These are phyloP conservation scores for Batillaria attramentaria DNA, from an alignment of 1,140 invertebrate genomes.

Conservation along the genomic window DNA sequence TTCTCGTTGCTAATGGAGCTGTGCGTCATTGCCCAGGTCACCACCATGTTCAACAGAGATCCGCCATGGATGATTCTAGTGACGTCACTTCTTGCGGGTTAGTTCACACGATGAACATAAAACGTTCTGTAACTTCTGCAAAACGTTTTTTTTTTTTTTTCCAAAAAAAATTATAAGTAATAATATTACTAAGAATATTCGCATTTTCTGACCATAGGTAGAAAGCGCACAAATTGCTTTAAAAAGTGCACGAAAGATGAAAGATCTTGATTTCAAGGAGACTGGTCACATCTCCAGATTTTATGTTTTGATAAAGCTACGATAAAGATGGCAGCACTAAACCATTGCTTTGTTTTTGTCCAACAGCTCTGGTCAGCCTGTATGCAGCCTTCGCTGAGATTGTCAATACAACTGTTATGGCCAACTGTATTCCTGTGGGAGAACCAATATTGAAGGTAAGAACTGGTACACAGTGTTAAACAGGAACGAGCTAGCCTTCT, in stretches of 20 bases:
- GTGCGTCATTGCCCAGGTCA: conserved; percentile 42
- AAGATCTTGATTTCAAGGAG: too few species aligned
- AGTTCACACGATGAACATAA: not conserved
- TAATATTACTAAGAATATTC: not conserved
- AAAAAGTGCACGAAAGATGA: too few species aligned
- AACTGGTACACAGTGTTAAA: too few species aligned
- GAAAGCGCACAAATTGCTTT: too few species aligned
- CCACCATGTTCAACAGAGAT: conserved; percentile 38
- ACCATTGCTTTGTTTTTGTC: too few species aligned
- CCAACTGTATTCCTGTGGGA: conserved; percentile 51
- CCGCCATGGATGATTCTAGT: conserved; percentile 49
- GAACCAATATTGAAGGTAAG: conserved; percentile 51
- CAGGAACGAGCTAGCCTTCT: too few species aligned
- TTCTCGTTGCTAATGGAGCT: conserved; percentile 50
- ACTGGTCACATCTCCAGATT: too few species aligned
- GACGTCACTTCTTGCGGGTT: conserved; percentile 51
- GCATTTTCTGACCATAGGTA: not conserved
- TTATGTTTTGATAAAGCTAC: too few species aligned
- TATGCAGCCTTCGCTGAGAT: conserved; percentile 51
- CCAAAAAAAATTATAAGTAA: not conserved
- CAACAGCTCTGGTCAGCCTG: conserved; percentile 47
- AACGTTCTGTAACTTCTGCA: too few species aligned
- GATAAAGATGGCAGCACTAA: too few species aligned
- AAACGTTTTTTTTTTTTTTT: not conserved
- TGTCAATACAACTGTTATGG: conserved; percentile 43